Evolutionary conservation across 53 echinoderm and acorn worm genomes (phyloP).

Genomic region (Temnopleurus reevesii): DNA sequence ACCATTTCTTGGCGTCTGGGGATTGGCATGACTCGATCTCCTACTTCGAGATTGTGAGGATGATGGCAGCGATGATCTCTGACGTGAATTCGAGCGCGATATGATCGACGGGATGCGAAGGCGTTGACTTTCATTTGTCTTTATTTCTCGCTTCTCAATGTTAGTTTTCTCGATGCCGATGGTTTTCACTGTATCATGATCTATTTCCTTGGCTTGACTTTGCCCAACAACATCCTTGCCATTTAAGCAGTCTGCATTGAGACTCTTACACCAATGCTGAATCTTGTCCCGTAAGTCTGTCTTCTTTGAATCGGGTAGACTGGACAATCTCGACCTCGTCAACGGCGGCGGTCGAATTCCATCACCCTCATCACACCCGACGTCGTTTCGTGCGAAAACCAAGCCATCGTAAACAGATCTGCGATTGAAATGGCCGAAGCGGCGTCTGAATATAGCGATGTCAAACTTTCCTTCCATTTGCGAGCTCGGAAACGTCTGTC

Average conservation of each 20-base stretch:
- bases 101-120: background rate
- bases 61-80: background rate
- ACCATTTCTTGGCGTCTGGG: background rate
- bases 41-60: conserved; percentile 43
- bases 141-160: background rate
- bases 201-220: background rate
- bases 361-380: background rate
- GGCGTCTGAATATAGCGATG: conserved; percentile 17
- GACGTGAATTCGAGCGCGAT: background rate
- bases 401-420: background rate
- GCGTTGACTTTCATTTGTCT: background rate
- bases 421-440: conserved; percentile 1
- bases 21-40: background rate
- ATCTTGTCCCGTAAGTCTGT: conserved; percentile 18
- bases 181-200: background rate
- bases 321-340: conserved; percentile 16
- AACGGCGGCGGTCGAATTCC: background rate
- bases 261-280: conserved; percentile 37
- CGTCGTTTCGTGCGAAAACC: background rate
- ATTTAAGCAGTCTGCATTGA: background rate
- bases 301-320: background rate
- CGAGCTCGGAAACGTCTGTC: background rate
- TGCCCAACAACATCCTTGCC: background rate
- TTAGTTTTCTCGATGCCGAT: background rate
- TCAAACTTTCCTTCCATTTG: conserved; percentile 24